These are phyloP conservation scores for Dinocampus coccinellae DNA, from an alignment of 2,888 invertebrate species.

Conservation along the genomic window DNA sequence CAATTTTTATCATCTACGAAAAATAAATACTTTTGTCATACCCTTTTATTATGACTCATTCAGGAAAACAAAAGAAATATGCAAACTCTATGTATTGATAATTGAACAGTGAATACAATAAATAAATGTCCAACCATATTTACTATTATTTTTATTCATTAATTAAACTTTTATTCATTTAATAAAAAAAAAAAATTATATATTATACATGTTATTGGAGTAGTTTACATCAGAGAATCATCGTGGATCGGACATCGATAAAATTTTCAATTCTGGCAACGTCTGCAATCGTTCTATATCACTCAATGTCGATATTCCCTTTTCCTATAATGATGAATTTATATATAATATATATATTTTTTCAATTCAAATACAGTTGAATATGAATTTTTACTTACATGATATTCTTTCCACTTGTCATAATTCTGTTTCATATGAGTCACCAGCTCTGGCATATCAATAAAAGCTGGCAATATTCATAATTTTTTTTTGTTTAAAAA, in stretches of 20 bases:
- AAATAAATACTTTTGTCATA: too few relatives aligned
- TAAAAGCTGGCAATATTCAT: slow-evolving; percentile 75
- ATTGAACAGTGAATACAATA: background rate
- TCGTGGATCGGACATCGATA: slow-evolving; percentile 19
- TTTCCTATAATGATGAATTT: slow-evolving; percentile 68
- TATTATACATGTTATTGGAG: slow-evolving; percentile 10
- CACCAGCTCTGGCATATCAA: slow-evolving; percentile 93
- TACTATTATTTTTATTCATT: background rate
- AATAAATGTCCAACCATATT: background rate
- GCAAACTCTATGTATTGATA: background rate
- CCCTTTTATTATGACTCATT: too few relatives aligned
- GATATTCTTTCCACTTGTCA: slow-evolving; percentile 90
- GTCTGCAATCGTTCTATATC: slow-evolving; percentile 74
- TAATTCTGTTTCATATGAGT: slow-evolving; percentile 88
- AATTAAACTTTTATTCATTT: background rate
- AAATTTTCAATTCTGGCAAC: slow-evolving; percentile 56
- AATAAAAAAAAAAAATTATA: background rate
- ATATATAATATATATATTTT: too few relatives aligned
- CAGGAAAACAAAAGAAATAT: background rate
- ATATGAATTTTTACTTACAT: slow-evolving; percentile 66
- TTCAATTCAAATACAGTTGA: background rate
- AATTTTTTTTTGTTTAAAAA: slow-evolving; percentile 20
- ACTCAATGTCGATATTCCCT: slow-evolving; percentile 79
- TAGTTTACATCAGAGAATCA: slow-evolving; percentile 29
- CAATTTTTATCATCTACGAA: background rate